Evolutionary conservation across 2,797 vertebrate species (phyloP).

Genomic region (Eulemur rubriventer): DNA sequence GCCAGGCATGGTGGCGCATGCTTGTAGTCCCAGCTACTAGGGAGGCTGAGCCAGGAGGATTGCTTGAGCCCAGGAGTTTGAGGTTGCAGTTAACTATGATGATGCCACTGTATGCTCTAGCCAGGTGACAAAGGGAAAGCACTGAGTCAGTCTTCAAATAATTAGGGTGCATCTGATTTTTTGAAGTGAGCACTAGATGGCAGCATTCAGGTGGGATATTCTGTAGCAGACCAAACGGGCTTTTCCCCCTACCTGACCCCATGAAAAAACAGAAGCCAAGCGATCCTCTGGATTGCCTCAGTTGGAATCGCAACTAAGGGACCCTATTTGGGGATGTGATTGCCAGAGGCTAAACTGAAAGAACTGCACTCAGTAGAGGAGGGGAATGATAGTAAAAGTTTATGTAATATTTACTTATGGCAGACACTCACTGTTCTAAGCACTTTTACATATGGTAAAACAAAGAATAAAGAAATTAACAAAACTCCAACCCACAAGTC

Average conservation of each 20-base stretch:
- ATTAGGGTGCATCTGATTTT: background rate
- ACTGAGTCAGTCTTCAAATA: background rate
- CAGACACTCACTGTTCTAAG: background rate
- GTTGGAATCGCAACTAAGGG: background rate
- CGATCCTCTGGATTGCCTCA: background rate
- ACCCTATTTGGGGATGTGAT: background rate
- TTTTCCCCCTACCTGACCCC: background rate
- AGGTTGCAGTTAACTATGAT: no score
- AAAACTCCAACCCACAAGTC: background rate
- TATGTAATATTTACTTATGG: background rate
- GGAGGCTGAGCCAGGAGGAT: no score
- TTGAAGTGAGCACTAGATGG: slow-evolving; percentile 57
- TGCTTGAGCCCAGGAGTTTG: no score
- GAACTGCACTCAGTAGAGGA: background rate
- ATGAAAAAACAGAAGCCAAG: background rate
- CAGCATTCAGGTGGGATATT: background rate
- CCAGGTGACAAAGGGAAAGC: background rate
- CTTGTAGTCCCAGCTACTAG: no score
- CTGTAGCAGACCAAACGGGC: background rate
- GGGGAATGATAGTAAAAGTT: background rate
- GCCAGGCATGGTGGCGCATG: no score
- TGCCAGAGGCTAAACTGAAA: background rate
- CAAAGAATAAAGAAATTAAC: background rate
- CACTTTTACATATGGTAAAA: background rate
- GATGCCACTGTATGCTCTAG: no score